Conservation (phyloP, 37 sponge, comb jelly and placozoan species). For the Cliona cf. orientalis region DNA sequence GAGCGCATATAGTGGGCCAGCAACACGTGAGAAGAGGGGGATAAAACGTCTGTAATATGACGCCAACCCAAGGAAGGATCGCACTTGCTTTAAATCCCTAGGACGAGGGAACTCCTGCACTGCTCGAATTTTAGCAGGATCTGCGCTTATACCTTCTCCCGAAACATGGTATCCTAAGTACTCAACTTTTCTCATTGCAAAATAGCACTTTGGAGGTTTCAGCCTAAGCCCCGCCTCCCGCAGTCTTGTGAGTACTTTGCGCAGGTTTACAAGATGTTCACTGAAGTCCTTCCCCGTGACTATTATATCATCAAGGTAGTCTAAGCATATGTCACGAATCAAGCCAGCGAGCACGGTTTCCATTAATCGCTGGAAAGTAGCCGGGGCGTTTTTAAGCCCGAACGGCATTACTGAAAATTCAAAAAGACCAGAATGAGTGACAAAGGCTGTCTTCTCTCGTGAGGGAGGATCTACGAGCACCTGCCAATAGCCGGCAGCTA, state of each 20-base stretch:
- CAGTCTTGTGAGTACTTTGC: constrained; percentile 28
- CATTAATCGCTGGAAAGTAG: constrained; percentile 70
- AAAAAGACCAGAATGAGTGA: constrained; percentile 61
- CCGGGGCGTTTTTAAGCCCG: constrained; percentile 62
- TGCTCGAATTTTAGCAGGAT: constrained; percentile 42
- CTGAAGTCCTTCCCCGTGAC: constrained; percentile 37
- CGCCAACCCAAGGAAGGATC: too few species aligned
- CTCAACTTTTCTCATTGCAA: too few species aligned
- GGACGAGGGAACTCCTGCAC: too few species aligned
- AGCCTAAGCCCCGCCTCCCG: constrained; percentile 45
- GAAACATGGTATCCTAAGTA: too few species aligned
- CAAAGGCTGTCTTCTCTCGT: constrained; percentile 71
- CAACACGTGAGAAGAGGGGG: constrained; percentile 35
- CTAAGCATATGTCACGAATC: not conserved
- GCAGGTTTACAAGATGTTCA: constrained; percentile 26
- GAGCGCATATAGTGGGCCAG: constrained; percentile 43
- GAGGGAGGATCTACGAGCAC: constrained; percentile 38
- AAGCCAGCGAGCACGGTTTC: constrained; percentile 44
- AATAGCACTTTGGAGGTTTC: too few species aligned
- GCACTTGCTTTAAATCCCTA: too few species aligned
- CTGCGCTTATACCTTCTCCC: constrained; percentile 23
- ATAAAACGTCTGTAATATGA: constrained; percentile 61
- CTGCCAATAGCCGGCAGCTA: constrained; percentile 78
- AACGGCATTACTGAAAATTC: constrained; percentile 76
- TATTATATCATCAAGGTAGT: constrained; percentile 67